A percentile compares a stretch with the other conserved stretches of the same genome.
These are phyloP conservation scores for Azemiops feae DNA, from an alignment of 2,113 vertebrate species.

Conservation along the genomic window DNA sequence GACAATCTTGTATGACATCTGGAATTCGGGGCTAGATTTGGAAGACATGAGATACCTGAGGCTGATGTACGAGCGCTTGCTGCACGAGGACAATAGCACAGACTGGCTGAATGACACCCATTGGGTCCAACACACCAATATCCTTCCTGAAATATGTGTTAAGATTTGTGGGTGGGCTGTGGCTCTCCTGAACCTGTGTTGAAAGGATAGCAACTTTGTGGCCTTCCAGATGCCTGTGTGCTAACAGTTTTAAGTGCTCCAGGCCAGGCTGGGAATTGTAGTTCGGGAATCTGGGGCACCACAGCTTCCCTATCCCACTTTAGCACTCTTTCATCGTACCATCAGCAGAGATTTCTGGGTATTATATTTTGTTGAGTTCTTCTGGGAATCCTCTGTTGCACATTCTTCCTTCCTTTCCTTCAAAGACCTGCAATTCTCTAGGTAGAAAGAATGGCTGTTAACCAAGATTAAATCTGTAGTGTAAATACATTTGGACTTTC, in stretches of 20 bases:
- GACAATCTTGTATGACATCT: constrained; percentile 95
- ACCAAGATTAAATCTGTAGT: not conserved
- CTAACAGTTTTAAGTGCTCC: not conserved
- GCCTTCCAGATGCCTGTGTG: not conserved
- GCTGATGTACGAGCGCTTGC: constrained; percentile 83
- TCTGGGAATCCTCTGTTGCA: not conserved
- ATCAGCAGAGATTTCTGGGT: not conserved
- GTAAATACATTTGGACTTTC: not conserved
- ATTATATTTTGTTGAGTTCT: not conserved
- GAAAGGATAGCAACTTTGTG: not conserved
- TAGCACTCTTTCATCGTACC: not conserved
- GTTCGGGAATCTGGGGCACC: not conserved
- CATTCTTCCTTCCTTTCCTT: no score
- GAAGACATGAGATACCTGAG: constrained; percentile 83
- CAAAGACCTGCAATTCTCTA: not conserved
- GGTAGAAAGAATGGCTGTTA: not conserved
- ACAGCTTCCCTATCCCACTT: not conserved
- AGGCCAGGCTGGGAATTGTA: not conserved
- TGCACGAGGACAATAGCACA: constrained; percentile 83
- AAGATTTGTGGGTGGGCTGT: not conserved
- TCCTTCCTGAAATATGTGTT: constrained; percentile 68
- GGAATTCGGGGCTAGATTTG: constrained; percentile 85
- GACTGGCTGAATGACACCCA: constrained; percentile 96
- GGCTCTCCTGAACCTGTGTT: no score
- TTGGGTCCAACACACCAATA: constrained; percentile 92